Evolutionary conservation across 1,140 invertebrate species (phyloP).

Genomic region (Venustaconcha ellipsiformis): DNA sequence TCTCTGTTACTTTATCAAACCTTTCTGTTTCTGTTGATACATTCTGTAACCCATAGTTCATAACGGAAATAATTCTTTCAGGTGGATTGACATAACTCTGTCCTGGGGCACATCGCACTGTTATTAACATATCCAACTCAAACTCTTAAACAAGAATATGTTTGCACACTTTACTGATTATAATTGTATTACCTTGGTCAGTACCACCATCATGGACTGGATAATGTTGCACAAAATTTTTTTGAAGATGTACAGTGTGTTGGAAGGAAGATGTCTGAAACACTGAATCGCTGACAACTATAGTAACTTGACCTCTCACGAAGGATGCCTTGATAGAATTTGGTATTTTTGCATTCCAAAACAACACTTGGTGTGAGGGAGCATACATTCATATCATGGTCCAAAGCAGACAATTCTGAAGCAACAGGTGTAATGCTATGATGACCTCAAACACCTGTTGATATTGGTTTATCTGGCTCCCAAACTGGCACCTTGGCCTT

Average conservation of each 20-base stretch:
- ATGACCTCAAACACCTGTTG: slow-evolving; percentile 30
- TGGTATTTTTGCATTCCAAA: slow-evolving; percentile 22
- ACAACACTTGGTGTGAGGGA: slow-evolving; percentile 24
- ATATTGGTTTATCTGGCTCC: slow-evolving; percentile 21
- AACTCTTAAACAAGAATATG: slow-evolving; percentile 10
- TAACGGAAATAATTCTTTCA: not conserved
- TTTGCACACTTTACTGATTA: slow-evolving; percentile 13
- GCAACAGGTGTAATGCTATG: slow-evolving; percentile 11
- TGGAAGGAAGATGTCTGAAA: slow-evolving; percentile 19
- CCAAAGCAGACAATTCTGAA: slow-evolving; percentile 15
- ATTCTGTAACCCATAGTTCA: slow-evolving; percentile 6
- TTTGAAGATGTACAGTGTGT: not conserved
- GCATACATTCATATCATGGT: slow-evolving; percentile 32
- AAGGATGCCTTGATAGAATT: slow-evolving; percentile 23
- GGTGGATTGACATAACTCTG: slow-evolving; percentile 10
- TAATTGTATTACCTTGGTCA: slow-evolving; percentile 11
- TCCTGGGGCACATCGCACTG: not conserved
- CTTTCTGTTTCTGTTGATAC: not conserved
- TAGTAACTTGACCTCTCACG: slow-evolving; percentile 18
- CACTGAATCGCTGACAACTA: slow-evolving; percentile 26
- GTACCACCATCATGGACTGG: slow-evolving; percentile 10
- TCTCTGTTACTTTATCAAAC: not conserved
- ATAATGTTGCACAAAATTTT: not conserved
- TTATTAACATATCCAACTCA: slow-evolving; percentile 9
- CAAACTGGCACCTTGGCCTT: slow-evolving; percentile 35